Evolutionary conservation across 1,140 invertebrate species (phyloP).

Genomic region (Drosophila kohkoa): DNA sequence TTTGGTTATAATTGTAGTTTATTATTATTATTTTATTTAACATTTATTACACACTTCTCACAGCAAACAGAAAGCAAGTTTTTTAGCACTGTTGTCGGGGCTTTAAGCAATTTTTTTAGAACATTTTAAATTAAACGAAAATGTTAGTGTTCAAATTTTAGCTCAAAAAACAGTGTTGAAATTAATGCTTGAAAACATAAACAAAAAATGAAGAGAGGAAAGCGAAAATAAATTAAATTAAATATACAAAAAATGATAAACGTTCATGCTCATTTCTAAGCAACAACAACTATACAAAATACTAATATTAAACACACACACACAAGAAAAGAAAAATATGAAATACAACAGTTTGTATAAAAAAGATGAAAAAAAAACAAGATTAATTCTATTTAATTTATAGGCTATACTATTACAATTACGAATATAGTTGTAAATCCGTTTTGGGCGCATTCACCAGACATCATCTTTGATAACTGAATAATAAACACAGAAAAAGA

Average conservation of each 20-base stretch:
- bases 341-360: slow-evolving; percentile 61
- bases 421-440: slow-evolving; percentile 74
- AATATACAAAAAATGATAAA: slow-evolving; percentile 26
- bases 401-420: slow-evolving; percentile 69
- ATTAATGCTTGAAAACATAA: slow-evolving; percentile 33
- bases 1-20: slow-evolving; percentile 29
- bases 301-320: not conserved
- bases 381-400: slow-evolving; percentile 75
- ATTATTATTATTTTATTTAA: slow-evolving; percentile 33
- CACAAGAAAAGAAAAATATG: slow-evolving; percentile 24
- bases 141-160: slow-evolving; percentile 81
- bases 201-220: slow-evolving; percentile 21
- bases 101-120: slow-evolving; percentile 74
- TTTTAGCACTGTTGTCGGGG: slow-evolving; percentile 62
- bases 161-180: slow-evolving; percentile 70
- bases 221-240: slow-evolving; percentile 47
- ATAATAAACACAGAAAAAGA: not conserved
- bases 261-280: slow-evolving; percentile 69
- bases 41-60: not conserved
- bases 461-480: slow-evolving; percentile 36
- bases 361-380: slow-evolving; percentile 46
- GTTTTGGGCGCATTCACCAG: slow-evolving; percentile 58
- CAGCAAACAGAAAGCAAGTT: slow-evolving; percentile 18
- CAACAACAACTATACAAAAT: slow-evolving; percentile 33
- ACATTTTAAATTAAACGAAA: slow-evolving; percentile 68